Base-by-base conservation (phyloP, 2,797 vertebrate species). In the Todus mexicanus region DNA sequence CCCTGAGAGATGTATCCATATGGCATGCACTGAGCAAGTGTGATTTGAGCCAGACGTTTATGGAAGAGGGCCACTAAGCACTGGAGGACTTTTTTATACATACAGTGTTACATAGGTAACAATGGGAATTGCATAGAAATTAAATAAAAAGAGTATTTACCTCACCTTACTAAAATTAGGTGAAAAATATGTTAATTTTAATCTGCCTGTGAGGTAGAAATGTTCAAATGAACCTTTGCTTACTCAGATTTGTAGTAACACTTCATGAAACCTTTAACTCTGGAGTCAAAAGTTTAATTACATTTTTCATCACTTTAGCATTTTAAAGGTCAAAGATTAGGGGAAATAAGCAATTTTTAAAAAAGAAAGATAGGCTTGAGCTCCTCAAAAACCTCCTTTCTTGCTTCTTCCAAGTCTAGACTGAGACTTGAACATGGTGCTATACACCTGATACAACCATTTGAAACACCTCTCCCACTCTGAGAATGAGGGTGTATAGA, bases 251-350 rank as follows among this genome's bases (percentile, higher is more conserved):
- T 66, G 33, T 78, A 84, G 63, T 66, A 80, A 77, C 26, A 71
- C 29, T 92, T 87, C 31, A 81, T 63, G 31, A 81, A 93, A 84
- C 7, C 16, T 94, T 89, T 83, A 92, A 75, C 29, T 26, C n/a
- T 43, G 10, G 15, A 63, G 33, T 91, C 43, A 89, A 72, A 77
- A 87, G 19, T 79, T 78, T 75, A 65, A 88, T 90, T 87, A 68
- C 23, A 20, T 78, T 91, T 86, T 83, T 89, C 42, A 63, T 72
- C 59, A 69, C 5, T 87, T 90, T 85, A 87, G 18, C 50, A 48
- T 89, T 90, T 65, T 47, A 68, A 89, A 89, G 54, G 66, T 87
- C 69, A 92, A 91, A 87, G 18, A 84, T 84, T 48, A 76, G 45
- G 23, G 15, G 31, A 87, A 91, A 84, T 74, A 71, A 79, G 15